Base-by-base conservation (phyloP, 2,113 vertebrate species). In the Lathamus discolor region DNA sequence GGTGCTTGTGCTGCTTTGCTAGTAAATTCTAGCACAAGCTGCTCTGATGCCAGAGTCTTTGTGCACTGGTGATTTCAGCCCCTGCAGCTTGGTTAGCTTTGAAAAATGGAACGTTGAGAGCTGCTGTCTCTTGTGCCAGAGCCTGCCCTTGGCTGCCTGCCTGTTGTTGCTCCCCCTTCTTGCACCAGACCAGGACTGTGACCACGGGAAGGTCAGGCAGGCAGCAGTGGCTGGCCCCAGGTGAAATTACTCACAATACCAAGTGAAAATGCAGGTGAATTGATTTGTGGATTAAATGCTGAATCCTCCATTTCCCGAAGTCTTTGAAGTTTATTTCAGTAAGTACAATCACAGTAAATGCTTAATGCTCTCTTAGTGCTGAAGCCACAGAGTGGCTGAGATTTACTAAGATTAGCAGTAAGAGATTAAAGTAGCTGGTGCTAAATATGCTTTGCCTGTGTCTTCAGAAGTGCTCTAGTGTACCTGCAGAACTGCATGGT, bases 371-470 rank as follows among this genome's bases (percentile, higher is more conserved):
- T 90, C 62, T 83, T 62, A 88, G 66, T 17, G 9, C 41, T 86
- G 70, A 86, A 96, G 86, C 66, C 63, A 28, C 35, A 28, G 69
- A 77, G 76, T 82, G 51, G 46, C 63, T 91, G 78, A 75, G 96
- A 92, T 96, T 96, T 96, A 95, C 92, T 97, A 95, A 96, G 96
- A 97, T 97, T 97, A 97, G 96, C 92, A 88, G n/a, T 61, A 54
- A 54, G 83, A 92, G 91, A 95, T 97, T 97, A 97, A 87, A 92
- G 79, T 27, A 39, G 61, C 43, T 62, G 79, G 79, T 93, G 81
- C 63, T 54, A 78, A 96, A 89, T 79, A 63, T 83, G 67, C 63
- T 96, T 93, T 95, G 79, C 48, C 29, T 9, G 10, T 82, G 43
- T 82, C 68, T 87, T 84, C 83, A 72, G 62, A 88, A 90, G 68